phyloP scores from a whole-genome alignment of 2,113 vertebrate genomes.

The Labrus mixtus region DNA sequence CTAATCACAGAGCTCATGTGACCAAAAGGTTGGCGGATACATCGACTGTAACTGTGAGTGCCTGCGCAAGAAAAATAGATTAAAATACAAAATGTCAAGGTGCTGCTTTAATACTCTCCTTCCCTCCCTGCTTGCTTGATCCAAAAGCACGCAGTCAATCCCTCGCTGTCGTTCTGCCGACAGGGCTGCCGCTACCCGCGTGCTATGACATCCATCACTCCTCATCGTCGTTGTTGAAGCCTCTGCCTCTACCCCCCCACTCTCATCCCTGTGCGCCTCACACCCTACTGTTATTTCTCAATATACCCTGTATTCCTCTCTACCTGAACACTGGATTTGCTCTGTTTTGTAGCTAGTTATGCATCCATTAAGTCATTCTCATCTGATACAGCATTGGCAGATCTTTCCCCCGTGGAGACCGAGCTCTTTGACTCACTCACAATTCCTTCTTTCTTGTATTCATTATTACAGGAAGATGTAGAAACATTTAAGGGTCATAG shows the following conservation, averaged over 20 bases:
- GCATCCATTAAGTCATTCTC: neutral
- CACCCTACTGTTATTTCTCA: neutral
- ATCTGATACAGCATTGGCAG: neutral
- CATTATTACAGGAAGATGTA: neutral
- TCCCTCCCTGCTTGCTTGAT: conserved; percentile 6
- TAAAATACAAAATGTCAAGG: conserved; percentile 67
- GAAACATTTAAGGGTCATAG: conserved; percentile 2
- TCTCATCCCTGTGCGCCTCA: no score
- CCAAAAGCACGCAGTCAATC: conserved; percentile 17
- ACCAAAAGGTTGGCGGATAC: conserved; percentile 27
- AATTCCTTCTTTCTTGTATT: neutral
- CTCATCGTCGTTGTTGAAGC: neutral
- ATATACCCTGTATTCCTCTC: neutral
- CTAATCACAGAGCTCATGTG: conserved; percentile 39
- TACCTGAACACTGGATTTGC: neutral
- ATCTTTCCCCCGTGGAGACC: neutral
- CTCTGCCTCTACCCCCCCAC: neutral
- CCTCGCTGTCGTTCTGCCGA: conserved; percentile 32
- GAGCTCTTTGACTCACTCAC: neutral
- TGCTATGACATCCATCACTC: conserved; percentile 54
- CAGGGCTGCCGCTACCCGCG: conserved; percentile 1
- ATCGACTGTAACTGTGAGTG: conserved; percentile 17
- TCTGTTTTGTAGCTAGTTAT: neutral
- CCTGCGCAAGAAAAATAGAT: conserved; percentile 39
- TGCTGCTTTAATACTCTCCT: conserved; percentile 42